These are phyloP conservation scores for Sarcophaga subvicina DNA, from an alignment of 2,888 invertebrate species.

Conservation along the genomic window DNA sequence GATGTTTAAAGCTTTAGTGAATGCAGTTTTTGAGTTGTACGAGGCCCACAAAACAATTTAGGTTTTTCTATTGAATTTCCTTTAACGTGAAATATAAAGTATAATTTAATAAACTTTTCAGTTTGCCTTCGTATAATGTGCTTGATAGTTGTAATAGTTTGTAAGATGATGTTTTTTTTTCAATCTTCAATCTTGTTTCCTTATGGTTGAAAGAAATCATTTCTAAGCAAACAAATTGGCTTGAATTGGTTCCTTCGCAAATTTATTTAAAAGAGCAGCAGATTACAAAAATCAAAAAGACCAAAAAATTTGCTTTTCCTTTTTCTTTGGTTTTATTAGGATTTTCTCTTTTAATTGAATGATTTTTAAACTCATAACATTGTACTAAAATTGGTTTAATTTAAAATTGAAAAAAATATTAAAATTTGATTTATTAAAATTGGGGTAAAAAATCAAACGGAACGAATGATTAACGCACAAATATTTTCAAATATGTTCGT, in stretches of 20 bases:
- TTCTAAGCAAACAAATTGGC: conserved; percentile 54
- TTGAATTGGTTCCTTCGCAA: conserved; percentile 44
- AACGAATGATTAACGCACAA: too few relatives aligned
- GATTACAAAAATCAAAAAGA: conserved; percentile 32
- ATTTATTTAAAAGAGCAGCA: conserved; percentile 23
- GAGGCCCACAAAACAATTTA: conserved; percentile 5
- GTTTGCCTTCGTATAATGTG: background rate
- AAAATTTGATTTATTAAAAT: too few relatives aligned
- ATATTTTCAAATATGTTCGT: too few relatives aligned
- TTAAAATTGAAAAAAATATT: too few relatives aligned
- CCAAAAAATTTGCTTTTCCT: background rate
- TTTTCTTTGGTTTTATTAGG: background rate
- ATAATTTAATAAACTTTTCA: background rate
- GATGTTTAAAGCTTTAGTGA: conserved; percentile 25
- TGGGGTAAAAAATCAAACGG: too few relatives aligned
- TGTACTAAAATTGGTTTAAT: too few relatives aligned
- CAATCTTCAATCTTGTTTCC: background rate
- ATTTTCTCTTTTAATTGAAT: background rate
- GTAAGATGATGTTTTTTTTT: conserved; percentile 27
- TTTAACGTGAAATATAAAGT: background rate
- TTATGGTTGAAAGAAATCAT: conserved; percentile 51
- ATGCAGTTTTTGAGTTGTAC: background rate
- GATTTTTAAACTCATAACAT: too few relatives aligned
- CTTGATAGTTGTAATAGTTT: conserved; percentile 4
- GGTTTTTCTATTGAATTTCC: background rate